Percentiles rank a stretch among this genome's conserved stretches.
Conservation (phyloP, 2,797 vertebrate genomes). For the Rhinoraja longicauda region DNA sequence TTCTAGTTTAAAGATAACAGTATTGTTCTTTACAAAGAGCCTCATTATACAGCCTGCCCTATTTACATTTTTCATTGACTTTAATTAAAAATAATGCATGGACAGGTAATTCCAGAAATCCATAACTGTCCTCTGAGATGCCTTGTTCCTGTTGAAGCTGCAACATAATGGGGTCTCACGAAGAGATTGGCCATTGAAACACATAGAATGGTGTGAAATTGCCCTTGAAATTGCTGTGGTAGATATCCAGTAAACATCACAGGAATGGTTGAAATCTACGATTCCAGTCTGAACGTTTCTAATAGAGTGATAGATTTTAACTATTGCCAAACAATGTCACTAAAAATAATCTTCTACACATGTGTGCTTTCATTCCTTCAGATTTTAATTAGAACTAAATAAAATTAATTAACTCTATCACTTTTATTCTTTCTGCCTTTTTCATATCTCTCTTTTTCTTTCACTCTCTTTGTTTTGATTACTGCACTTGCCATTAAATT, state of each 20-base stretch:
- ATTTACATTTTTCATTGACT: neutral
- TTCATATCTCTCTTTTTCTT: neutral
- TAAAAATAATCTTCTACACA: too few relatives aligned
- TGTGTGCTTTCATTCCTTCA: neutral
- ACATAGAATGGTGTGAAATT: too few relatives aligned
- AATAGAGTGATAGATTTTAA: too few relatives aligned
- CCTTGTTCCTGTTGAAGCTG: neutral
- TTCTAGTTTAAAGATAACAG: too few relatives aligned
- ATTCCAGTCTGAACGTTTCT: too few relatives aligned
- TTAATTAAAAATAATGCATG: neutral
- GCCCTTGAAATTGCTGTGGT: too few relatives aligned
- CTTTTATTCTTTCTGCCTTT: too few relatives aligned
- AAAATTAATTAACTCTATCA: too few relatives aligned
- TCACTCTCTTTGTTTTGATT: neutral
- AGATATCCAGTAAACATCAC: too few relatives aligned
- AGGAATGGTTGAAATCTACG: too few relatives aligned
- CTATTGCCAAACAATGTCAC: too few relatives aligned
- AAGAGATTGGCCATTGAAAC: neutral
- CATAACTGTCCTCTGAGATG: neutral
- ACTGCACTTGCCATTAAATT: neutral
- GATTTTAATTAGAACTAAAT: neutral
- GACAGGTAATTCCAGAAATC: neutral
- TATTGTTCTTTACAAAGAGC: neutral
- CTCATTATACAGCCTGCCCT: neutral
- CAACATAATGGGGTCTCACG: neutral